These are phyloP conservation scores for Apodemus sylvaticus DNA, from an alignment of 2,113 vertebrate species.

Conservation along the genomic window DNA sequence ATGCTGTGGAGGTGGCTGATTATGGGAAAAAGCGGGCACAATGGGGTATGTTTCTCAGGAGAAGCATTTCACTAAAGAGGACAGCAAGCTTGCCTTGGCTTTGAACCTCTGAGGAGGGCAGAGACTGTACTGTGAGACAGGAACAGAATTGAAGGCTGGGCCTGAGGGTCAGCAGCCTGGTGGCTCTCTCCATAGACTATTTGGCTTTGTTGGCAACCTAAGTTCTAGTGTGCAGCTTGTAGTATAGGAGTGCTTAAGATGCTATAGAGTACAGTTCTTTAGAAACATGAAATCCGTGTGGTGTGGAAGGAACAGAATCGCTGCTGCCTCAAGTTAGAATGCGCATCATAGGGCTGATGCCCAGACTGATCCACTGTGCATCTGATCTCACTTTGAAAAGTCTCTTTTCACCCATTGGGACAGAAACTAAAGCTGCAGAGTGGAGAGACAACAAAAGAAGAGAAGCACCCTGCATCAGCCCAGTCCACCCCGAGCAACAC, in stretches of 20 bases:
- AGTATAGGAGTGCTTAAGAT: neutral
- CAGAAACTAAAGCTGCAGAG: slow-evolving; percentile 96
- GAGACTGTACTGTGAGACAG: neutral
- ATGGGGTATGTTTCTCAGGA: neutral
- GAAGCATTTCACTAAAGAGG: neutral
- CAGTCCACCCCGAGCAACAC: slow-evolving; percentile 93
- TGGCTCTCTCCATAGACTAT: neutral
- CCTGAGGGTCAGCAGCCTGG: neutral
- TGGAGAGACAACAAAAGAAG: slow-evolving; percentile 90
- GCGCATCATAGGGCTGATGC: neutral
- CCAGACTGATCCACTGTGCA: neutral
- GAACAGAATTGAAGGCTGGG: neutral
- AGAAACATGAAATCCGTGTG: neutral
- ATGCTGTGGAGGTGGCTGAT: neutral
- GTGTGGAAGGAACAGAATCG: neutral
- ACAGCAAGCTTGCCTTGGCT: neutral
- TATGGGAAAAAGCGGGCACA: neutral
- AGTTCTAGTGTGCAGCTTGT: neutral
- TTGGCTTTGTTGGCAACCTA: neutral
- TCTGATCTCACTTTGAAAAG: neutral
- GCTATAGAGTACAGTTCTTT: neutral
- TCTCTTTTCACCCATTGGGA: slow-evolving; percentile 38
- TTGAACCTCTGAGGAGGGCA: neutral
- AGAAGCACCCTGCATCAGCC: slow-evolving; percentile 90
- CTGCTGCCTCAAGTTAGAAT: neutral